phyloP scores from a whole-genome alignment of 2,888 invertebrate species.

The Blastobasis lacticolella region DNA sequence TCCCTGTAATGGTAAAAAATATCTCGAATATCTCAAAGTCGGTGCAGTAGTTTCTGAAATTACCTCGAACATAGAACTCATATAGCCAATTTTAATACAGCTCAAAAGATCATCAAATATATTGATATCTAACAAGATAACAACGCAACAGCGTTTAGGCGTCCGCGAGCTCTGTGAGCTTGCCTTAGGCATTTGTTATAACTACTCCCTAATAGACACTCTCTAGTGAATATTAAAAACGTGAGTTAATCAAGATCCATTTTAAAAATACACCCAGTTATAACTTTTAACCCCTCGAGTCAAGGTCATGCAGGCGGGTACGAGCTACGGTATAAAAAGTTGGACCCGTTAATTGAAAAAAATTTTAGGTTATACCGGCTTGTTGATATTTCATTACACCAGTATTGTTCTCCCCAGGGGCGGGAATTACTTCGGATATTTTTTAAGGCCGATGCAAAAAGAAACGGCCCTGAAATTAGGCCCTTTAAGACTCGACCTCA shows the following conservation, averaged over 20 bases:
- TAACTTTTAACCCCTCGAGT: neutral
- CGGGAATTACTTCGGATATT: conserved; percentile 44
- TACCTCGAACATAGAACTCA: conserved; percentile 28
- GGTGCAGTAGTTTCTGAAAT: conserved; percentile 26
- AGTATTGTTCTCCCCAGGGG: conserved; percentile 35
- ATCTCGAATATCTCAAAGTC: no score
- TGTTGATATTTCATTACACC: conserved; percentile 56
- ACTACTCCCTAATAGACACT: neutral
- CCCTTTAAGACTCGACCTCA: conserved; percentile 39
- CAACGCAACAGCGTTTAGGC: no score
- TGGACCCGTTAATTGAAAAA: conserved; percentile 25
- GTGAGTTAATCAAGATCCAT: neutral
- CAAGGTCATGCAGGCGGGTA: neutral
- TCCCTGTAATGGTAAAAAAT: no score
- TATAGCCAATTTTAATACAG: conserved; percentile 2
- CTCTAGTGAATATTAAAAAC: neutral
- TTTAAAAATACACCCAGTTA: neutral
- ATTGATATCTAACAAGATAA: no score
- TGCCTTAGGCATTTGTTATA: neutral
- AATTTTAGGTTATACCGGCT: conserved; percentile 23
- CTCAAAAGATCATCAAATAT: no score
- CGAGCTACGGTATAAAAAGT: neutral
- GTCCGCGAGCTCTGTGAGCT: no score
- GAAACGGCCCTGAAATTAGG: conserved; percentile 45
- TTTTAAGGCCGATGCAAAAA: conserved; percentile 44